A percentile compares a stretch with the other conserved stretches of the same genome.
Conservation (phyloP, 2,797 vertebrate genomes). For the Prunella strophiata region DNA sequence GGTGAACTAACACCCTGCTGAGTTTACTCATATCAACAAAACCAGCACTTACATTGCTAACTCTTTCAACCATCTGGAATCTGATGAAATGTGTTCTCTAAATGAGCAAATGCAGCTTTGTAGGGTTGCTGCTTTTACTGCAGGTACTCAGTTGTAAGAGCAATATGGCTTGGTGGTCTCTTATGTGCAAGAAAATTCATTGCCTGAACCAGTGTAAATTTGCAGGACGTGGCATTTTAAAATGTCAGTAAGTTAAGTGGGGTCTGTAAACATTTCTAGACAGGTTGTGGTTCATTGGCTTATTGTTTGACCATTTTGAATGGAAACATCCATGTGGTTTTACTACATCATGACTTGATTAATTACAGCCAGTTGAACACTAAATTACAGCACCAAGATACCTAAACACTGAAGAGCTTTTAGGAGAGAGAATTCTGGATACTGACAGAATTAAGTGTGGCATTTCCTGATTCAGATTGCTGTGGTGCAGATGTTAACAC, state of each 20-base stretch:
- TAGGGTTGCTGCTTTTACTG: background rate
- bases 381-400: background rate
- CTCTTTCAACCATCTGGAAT: background rate
- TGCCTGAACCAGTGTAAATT: background rate
- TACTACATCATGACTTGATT: background rate
- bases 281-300: background rate
- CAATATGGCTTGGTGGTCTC: background rate
- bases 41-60: background rate
- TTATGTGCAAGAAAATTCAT: background rate
- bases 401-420: background rate
- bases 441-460: background rate
- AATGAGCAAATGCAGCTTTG: background rate
- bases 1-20: background rate
- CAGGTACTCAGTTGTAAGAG: background rate
- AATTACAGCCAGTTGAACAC: background rate
- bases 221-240: slow-evolving; percentile 13
- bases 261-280: slow-evolving; percentile 22
- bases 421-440: background rate
- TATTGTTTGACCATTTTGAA: background rate
- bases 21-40: background rate
- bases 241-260: slow-evolving; percentile 36
- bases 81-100: background rate
- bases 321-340: background rate
- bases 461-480: background rate
- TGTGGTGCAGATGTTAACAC: background rate